Base-by-base conservation (phyloP, 2,888 invertebrate species). In the Erpobdella octoculata region DNA sequence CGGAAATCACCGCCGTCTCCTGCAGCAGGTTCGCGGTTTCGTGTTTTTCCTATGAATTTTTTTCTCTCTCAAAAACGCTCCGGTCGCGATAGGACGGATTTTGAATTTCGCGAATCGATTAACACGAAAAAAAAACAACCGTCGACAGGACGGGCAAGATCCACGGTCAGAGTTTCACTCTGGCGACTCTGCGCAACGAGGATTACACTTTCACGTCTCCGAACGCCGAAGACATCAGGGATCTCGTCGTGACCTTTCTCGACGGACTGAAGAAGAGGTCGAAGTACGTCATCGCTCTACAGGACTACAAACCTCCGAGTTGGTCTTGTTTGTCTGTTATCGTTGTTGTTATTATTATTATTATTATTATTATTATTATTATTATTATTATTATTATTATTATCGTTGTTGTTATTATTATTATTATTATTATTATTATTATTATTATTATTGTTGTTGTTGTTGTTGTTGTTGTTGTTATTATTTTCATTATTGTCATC, bases 121-220 rank as follows among this genome's bases (percentile, higher is more conserved):
- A n/a, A n/a, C n/a, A n/a, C n/a, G n/a, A n/a, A n/a, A n/a, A n/a
- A n/a, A n/a, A n/a, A n/a, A n/a, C n/a, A 53, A 53, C n/a, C n/a
- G 8, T 53, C 53, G 28, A 12, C 79, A 88, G 88, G 85, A 94
- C 93, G 9, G 93, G 91, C 82, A 93, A 96, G 86, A 92, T 93
- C 76, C 95, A 96, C 81, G 83, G 83, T 2, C 83, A 84, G 78
- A 82, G 82, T 74, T 96, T 98, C 81, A 95, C 94, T 78, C 85
- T 98, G 77, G 90, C 92, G 4, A 97, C 97, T 6, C 93, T 98
- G n/a, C 88, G 94, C 66, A 94, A 94, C 8, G 97, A 97, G 84
- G 97, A 97, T 83, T 98, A 96, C 80, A 96, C 95, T 18, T 98
- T 98, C 86, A 96, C 96, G 83, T 96, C 96, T 81, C 95, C 96